phyloP scores from a whole-genome alignment of 2,113 vertebrate species.

The Rhynchomys soricoides region DNA sequence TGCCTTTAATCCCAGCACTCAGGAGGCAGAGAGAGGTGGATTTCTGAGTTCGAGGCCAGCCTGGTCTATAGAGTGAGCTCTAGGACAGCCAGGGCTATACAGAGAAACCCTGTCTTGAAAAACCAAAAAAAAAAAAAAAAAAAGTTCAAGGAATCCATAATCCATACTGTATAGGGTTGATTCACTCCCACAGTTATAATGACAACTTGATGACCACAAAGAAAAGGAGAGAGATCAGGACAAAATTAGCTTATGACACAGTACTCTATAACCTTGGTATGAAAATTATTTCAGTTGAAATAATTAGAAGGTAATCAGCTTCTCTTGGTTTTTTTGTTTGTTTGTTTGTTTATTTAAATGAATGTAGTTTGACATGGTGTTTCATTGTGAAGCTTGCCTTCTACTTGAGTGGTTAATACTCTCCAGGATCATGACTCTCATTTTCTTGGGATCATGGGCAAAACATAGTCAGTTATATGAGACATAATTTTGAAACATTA shows the following conservation, averaged over 20 bases:
- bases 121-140: no score
- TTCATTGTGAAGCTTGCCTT: slow-evolving; percentile 31
- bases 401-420: not conserved
- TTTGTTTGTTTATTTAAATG: slow-evolving; percentile 55
- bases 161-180: rapidly evolving
- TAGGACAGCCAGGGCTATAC: no score
- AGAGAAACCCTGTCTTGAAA: no score
- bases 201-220: slow-evolving; percentile 35
- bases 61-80: no score
- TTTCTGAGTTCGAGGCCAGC: no score
- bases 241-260: slow-evolving; percentile 9
- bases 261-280: slow-evolving; percentile 39
- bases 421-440: not conserved
- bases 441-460: not conserved
- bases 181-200: rapidly evolving
- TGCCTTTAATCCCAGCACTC: no score
- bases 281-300: slow-evolving; percentile 30
- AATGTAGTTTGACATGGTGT: slow-evolving; percentile 62
- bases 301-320: slow-evolving; percentile 55
- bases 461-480: slow-evolving; percentile 56
- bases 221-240: not conserved
- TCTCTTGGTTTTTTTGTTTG: no score
- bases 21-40: no score
- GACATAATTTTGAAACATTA: slow-evolving; percentile 52
- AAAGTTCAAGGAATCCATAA: not conserved